Conservation (phyloP, 2,797 vertebrate genomes). For the Euphonia xanthogaster region DNA sequence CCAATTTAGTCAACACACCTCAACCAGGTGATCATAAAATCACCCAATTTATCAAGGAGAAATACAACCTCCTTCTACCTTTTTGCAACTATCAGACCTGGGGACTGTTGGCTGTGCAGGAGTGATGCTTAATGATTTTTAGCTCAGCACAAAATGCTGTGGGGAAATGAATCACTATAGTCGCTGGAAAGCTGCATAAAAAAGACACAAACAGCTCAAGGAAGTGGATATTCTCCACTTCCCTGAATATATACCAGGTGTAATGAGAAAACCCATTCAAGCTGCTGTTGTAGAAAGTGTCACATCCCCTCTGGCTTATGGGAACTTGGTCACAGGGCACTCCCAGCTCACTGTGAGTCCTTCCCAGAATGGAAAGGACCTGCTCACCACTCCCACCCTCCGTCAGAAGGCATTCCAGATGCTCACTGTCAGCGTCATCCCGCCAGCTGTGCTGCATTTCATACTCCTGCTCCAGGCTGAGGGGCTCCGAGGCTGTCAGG, state of each 20-base stretch:
- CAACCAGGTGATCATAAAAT: background rate
- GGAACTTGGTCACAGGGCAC: accelerated
- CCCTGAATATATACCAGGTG: background rate
- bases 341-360: background rate
- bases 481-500: slow-evolving; percentile 90
- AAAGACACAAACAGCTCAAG: background rate
- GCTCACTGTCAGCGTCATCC: slow-evolving; percentile 89
- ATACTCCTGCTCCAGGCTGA: slow-evolving; percentile 92
- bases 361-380: background rate
- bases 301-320: background rate
- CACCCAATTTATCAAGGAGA: background rate
- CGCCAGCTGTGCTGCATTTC: slow-evolving; percentile 92
- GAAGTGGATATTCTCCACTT: background rate
- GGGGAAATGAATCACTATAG: background rate
- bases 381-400: background rate
- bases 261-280: background rate
- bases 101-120: background rate
- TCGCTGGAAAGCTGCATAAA: background rate
- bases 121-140: background rate
- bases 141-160: background rate
- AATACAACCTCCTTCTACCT: background rate
- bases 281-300: background rate
- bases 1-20: background rate
- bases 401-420: background rate
- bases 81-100: accelerated